Percentiles rank a stretch among this genome's conserved stretches.
phyloP scores from a whole-genome alignment of 2,113 vertebrate species.

The Dryoscopus gambensis region DNA sequence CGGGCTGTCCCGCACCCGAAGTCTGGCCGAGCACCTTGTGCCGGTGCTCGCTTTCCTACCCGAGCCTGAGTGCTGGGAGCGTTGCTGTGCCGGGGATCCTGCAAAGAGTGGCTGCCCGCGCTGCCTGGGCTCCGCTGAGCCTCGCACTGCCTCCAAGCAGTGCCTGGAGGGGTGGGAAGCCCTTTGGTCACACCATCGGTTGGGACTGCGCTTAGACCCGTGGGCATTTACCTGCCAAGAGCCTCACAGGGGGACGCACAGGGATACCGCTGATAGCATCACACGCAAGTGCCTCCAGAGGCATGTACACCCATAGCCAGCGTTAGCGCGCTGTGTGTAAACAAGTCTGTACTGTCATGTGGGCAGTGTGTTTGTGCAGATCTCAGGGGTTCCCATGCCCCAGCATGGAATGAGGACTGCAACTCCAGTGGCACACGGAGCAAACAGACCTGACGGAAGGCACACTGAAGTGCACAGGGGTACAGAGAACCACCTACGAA shows the following conservation, averaged over 20 bases:
- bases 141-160: neutral
- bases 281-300: neutral
- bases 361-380: neutral
- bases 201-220: neutral
- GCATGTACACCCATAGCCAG: neutral
- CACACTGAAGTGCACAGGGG: rapidly evolving
- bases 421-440: neutral
- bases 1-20: neutral
- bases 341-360: neutral
- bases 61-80: neutral
- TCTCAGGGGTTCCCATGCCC: neutral
- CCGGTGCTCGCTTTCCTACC: neutral
- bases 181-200: neutral
- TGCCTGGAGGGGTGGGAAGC: neutral
- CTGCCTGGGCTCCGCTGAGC: neutral
- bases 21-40: neutral
- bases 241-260: neutral
- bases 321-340: neutral
- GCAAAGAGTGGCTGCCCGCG: neutral
- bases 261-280: neutral
- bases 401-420: neutral
- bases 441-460: neutral
- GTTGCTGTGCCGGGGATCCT: neutral
- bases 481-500: neutral
- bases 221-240: neutral